Base-by-base conservation (phyloP, 2,888 invertebrate genomes). In the Seira musarum region DNA sequence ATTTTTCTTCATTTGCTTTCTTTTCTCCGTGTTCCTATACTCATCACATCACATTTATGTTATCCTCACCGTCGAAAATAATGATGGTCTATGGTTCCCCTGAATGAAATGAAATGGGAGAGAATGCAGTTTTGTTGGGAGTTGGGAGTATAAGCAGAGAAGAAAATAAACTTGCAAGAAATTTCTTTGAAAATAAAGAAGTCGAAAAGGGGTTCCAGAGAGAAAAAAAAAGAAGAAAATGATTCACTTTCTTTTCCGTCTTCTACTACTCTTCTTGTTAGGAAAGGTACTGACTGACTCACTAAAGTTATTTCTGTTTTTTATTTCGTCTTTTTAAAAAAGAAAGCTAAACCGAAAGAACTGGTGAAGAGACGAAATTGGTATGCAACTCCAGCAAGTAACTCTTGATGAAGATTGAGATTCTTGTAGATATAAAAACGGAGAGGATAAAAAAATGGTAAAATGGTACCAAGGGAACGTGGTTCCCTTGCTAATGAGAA, bases 401-500 rank as follows among this genome's bases (percentile, higher is more conserved):
- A 74, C 73, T 70, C 75, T 81, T 84, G 82, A 84, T 82, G 84
- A 84, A 82, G 80, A 81, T 84, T 77, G 81, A 84, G 84, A 78
- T 81, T 80, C 82, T 80, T 70, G 73, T 73, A 64, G 65, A 70
- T 61, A 79, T 74, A 81, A 67, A 77, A 70, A 73, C 19, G 53
- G 73, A 49, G 21, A 35, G 64, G 67, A 67, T 40, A 57, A 66
- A 76, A 77, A 79, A 82, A 81, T 80, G 80, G 70, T 82, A 83
- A 82, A 83, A 82, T 80, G 81, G 76, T 82, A 69, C 80, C 83
- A 67, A 64, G 75, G 83, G 80, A n/a, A 83, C 83, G 83, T 83
- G 83, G 84, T 75, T 82, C 82, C 81, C 64, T 82, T 84, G 79
- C 84, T 83, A 84, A 84, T 83, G 83, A 84, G 81, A 76, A 67